Percentiles rank a stretch among this genome's conserved stretches.
These are phyloP conservation scores for Eretmochelys imbricata DNA, from an alignment of 2,113 vertebrate genomes.

Conservation along the genomic window DNA sequence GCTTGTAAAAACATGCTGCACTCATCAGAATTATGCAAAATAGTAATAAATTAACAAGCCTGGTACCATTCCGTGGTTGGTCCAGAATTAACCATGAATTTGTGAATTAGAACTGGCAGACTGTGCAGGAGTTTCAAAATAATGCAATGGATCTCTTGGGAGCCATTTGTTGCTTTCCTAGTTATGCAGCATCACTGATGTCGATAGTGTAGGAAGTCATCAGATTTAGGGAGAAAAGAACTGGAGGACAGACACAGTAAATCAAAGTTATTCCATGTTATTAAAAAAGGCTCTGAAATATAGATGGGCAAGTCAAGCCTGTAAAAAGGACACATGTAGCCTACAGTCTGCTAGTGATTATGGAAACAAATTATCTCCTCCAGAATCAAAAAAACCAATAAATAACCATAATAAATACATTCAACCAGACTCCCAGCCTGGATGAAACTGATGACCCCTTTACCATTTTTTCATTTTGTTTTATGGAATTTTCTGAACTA, in stretches of 20 bases:
- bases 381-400: neutral
- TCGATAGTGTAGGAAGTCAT: conserved; percentile 33
- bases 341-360: conserved; percentile 19
- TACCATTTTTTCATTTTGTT: neutral
- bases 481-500: neutral
- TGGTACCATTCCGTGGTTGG: neutral
- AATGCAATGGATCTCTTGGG: conserved; percentile 29
- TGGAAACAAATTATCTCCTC: neutral
- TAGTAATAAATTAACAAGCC: conserved; percentile 47
- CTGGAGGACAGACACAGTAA: neutral
- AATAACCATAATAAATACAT: conserved; percentile 8
- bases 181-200: conserved; percentile 31
- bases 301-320: neutral
- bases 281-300: conserved; percentile 41
- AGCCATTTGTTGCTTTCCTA: conserved; percentile 51
- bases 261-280: conserved; percentile 36
- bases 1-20: conserved; percentile 19
- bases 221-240: conserved; percentile 33
- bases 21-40: conserved; percentile 39
- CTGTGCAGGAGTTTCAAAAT: conserved; percentile 44
- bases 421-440: neutral
- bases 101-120: conserved; percentile 56
- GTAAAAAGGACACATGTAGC: neutral
- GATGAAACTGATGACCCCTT: conserved; percentile 18
- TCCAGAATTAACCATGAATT: conserved; percentile 52